Percentiles rank a stretch among this genome's conserved stretches.
Conservation (phyloP, 2,113 vertebrate genomes). For the Eurypyga helias region DNA sequence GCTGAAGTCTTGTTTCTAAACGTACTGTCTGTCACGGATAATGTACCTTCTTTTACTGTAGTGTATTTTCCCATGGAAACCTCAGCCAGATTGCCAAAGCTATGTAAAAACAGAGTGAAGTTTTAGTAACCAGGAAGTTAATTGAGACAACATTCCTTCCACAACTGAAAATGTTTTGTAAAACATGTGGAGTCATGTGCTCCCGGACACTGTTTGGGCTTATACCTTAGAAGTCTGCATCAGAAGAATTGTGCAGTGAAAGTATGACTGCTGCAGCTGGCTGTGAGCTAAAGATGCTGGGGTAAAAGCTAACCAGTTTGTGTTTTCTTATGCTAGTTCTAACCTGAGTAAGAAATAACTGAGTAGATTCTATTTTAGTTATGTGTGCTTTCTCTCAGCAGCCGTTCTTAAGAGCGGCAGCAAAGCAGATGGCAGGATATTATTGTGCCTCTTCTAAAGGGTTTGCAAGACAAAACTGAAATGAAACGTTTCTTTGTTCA, state of each 20-base stretch:
- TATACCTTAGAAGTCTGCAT: background rate
- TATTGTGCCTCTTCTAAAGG: background rate
- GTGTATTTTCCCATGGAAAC: background rate
- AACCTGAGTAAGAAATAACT: background rate
- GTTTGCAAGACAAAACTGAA: background rate
- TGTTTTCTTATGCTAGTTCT: background rate
- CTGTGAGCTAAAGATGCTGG: background rate
- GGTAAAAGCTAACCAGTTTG: background rate
- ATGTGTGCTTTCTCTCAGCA: background rate
- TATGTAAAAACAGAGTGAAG: background rate
- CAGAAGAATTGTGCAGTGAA: background rate
- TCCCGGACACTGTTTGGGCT: background rate
- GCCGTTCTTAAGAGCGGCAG: background rate
- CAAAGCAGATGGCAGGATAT: background rate
- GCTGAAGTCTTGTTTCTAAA: background rate
- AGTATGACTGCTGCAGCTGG: background rate
- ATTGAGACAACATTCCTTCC: background rate
- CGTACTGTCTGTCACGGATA: background rate
- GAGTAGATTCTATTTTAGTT: background rate
- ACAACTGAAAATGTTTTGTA: background rate
- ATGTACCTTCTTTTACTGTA: background rate
- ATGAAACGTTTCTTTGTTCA: background rate
- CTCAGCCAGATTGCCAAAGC: background rate
- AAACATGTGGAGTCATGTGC: background rate
- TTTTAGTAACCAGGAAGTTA: background rate